phyloP scores from a whole-genome alignment of 2,888 invertebrate species.

The Cataglyphis altisquamis region DNA sequence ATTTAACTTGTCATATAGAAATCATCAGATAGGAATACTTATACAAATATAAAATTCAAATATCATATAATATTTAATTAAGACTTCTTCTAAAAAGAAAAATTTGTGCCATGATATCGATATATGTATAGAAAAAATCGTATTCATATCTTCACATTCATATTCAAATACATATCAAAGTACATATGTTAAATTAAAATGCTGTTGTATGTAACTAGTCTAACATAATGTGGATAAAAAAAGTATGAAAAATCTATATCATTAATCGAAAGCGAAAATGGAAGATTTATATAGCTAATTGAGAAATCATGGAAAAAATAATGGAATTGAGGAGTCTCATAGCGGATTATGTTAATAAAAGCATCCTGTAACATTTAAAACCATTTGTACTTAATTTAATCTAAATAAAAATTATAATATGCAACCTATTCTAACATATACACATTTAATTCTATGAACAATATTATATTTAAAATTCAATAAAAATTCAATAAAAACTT shows the following conservation, averaged over 20 bases:
- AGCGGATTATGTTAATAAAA: slow-evolving; percentile 32
- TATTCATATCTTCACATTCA: not conserved
- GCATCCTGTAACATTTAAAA: slow-evolving; percentile 25
- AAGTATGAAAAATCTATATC: not conserved
- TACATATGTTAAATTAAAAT: not conserved
- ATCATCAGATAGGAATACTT: not conserved
- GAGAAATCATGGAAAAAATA: not conserved
- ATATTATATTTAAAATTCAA: slow-evolving; percentile 29
- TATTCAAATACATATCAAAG: not conserved
- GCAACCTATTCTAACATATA: slow-evolving; percentile 28
- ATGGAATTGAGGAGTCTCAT: not conserved
- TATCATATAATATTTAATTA: not conserved
- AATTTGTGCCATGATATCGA: not conserved
- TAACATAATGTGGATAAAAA: not conserved
- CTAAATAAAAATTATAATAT: slow-evolving; percentile 54
- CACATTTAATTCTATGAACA: slow-evolving; percentile 50
- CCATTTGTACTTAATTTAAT: slow-evolving; percentile 64
- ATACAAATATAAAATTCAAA: not conserved
- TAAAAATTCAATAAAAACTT: slow-evolving; percentile 1
- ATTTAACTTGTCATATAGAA: not conserved
- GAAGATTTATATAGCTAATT: slow-evolving; percentile 10
- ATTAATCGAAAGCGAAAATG: slow-evolving; percentile 22
- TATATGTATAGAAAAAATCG: not conserved
- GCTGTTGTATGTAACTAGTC: not conserved
- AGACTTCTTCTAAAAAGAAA: not conserved